Evolutionary conservation across 2,113 vertebrate species (phyloP).

Genomic region (Plecotus auritus): DNA sequence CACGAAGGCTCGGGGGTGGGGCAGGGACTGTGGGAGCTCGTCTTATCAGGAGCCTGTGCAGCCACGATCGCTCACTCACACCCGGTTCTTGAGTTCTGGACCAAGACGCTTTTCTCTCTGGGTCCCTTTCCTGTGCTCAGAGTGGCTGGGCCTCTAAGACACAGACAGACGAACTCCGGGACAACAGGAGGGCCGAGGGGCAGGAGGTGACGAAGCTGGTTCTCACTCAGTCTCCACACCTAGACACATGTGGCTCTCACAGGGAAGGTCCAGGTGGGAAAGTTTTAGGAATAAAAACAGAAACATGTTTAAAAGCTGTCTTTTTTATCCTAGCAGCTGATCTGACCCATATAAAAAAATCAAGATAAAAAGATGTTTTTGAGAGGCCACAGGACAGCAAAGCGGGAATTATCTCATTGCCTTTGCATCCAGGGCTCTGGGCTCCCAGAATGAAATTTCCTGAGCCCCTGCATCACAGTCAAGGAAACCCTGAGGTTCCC

Average conservation of each 20-base stretch:
- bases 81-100: not conserved
- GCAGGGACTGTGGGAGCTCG: too few relatives aligned
- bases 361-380: not conserved
- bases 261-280: not conserved
- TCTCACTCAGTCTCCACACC: rapidly evolving
- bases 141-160: too few relatives aligned
- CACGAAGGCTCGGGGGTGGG: not conserved
- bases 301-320: not conserved
- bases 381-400: not conserved
- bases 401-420: rapidly evolving
- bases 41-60: not conserved
- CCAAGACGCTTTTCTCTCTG: not conserved
- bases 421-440: rapidly evolving
- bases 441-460: not conserved
- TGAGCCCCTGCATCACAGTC: not conserved
- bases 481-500: not conserved
- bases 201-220: rapidly evolving
- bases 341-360: not conserved
- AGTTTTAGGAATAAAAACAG: not conserved
- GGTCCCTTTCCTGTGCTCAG: not conserved
- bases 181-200: rapidly evolving
- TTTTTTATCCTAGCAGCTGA: not conserved
- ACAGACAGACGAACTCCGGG: not conserved
- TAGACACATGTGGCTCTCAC: rapidly evolving
- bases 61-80: not conserved